These are phyloP conservation scores for Deilephila porcellus DNA, from an alignment of 2,888 invertebrate genomes.

Conservation along the genomic window DNA sequence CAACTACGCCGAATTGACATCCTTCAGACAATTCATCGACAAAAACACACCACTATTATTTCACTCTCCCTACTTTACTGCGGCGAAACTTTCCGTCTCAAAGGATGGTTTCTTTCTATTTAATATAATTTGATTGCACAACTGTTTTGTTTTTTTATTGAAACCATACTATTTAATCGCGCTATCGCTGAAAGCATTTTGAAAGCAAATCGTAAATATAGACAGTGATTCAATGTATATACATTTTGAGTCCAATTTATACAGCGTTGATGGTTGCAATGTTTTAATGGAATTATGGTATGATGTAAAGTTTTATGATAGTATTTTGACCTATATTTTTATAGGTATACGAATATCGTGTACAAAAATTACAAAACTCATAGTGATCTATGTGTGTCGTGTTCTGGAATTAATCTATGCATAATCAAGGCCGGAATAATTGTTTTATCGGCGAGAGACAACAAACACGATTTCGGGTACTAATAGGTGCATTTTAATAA, in stretches of 20 bases:
- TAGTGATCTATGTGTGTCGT: no score
- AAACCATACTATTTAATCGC: neutral
- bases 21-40: neutral
- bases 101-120: slow-evolving; percentile 21
- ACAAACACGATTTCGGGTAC: no score
- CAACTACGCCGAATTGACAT: neutral
- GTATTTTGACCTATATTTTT: neutral
- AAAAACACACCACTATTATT: slow-evolving; percentile 15
- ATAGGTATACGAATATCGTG: neutral
- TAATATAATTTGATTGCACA: slow-evolving; percentile 10
- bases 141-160: neutral
- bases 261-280: neutral
- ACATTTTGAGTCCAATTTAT: neutral
- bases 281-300: neutral
- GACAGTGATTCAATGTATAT: neutral
- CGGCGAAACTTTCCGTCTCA: slow-evolving; percentile 25
- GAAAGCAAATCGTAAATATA: slow-evolving; percentile 3
- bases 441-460: no score
- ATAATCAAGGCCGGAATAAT: no score
- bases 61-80: slow-evolving; percentile 28
- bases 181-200: slow-evolving; percentile 3
- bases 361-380: no score
- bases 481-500: no score
- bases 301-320: no score
- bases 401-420: no score